Percentiles rank a stretch among this genome's conserved stretches.
Evolutionary conservation across 2,797 vertebrate species (phyloP).

Genomic region (Arnoldichthys spilopterus): DNA sequence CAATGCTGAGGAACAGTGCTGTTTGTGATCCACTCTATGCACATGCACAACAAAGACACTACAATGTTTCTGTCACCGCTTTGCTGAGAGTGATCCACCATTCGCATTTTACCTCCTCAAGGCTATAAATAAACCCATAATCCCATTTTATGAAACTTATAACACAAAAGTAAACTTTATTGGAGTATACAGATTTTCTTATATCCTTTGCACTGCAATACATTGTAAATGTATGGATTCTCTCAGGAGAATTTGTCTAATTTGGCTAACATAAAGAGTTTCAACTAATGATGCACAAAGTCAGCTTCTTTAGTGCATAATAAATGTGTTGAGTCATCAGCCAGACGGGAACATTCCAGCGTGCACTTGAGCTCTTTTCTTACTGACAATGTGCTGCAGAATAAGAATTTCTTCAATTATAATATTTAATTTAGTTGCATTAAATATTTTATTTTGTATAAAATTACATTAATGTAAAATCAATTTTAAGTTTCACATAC

Average conservation of each 20-base stretch:
- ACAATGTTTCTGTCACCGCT: too few species aligned
- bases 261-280: not conserved
- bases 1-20: too few species aligned
- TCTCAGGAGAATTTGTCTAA: not conserved
- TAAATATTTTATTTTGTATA: not conserved
- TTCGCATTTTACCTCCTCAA: too few species aligned
- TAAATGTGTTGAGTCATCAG: not conserved
- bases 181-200: not conserved
- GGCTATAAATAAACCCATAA: too few species aligned
- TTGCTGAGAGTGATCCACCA: too few species aligned
- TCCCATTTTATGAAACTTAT: too few species aligned
- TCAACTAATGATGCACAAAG: constrained; percentile 14
- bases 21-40: too few species aligned
- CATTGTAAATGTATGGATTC: not conserved
- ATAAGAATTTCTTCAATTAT: not conserved
- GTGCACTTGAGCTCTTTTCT: not conserved
- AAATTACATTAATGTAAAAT: not conserved
- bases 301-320: constrained; percentile 20
- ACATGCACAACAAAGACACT: too few species aligned
- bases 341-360: not conserved
- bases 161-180: not conserved
- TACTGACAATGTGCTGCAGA: not conserved
- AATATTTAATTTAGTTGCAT: constrained; percentile 24
- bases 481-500: not conserved
- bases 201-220: not conserved